phyloP scores from a whole-genome alignment of 2,888 invertebrate species.

The Troglohyphantes excavatus region DNA sequence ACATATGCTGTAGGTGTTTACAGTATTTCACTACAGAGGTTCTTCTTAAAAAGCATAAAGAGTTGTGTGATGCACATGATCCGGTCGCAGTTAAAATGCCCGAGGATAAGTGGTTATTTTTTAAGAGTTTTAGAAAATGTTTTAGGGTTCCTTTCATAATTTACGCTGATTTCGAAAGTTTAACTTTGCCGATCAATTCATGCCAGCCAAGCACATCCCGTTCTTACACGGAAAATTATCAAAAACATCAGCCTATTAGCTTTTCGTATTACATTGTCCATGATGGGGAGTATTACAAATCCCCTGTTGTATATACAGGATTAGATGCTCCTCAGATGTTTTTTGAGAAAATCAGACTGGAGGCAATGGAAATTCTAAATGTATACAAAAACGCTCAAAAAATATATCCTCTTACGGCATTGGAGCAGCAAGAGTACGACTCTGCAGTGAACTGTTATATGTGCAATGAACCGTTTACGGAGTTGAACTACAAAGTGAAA shows the following conservation, averaged over 20 bases:
- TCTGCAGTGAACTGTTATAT: background rate
- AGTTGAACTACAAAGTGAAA: background rate
- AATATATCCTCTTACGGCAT: background rate
- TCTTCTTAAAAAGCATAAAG: no score
- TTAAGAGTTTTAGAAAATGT: conserved; percentile 8
- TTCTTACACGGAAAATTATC: background rate
- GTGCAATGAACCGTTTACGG: background rate
- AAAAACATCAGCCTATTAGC: conserved; percentile 27
- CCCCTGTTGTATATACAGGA: conserved; percentile 6
- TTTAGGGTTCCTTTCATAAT: conserved; percentile 4
- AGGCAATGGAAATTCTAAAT: background rate
- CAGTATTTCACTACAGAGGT: no score
- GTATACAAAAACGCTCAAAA: background rate
- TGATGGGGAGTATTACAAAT: background rate
- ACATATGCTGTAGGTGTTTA: no score
- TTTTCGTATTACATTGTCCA: conserved; percentile 14
- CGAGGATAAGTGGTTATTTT: conserved; percentile 5
- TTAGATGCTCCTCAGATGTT: background rate
- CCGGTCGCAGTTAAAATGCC: no score
- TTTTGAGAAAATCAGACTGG: background rate
- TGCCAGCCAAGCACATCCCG: background rate
- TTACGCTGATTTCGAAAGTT: conserved; percentile 20
- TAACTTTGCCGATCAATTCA: background rate
- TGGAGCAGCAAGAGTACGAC: background rate
- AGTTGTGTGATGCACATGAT: no score